Conservation (phyloP, 1,140 invertebrate genomes). For the Portunus trituberculatus region DNA sequence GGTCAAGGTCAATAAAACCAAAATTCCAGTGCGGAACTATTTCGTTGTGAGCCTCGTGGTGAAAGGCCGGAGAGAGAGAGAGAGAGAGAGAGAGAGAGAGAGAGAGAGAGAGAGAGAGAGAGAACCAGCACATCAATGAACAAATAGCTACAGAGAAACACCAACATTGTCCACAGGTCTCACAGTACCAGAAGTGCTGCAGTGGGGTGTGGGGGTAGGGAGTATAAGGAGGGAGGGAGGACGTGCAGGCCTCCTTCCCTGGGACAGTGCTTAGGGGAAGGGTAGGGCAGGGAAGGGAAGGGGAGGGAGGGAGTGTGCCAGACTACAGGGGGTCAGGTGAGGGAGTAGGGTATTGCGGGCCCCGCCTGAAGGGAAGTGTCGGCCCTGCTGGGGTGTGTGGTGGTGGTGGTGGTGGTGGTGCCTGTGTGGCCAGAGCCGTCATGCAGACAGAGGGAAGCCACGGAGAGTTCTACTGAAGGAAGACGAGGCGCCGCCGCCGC, state of each 20-base stretch:
- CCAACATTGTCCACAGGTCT: background rate
- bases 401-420: background rate
- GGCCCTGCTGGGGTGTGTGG: background rate
- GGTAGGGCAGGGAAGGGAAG: background rate
- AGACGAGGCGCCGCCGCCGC: background rate
- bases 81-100: background rate
- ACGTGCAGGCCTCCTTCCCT: background rate
- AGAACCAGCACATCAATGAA: background rate
- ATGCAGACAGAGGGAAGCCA: constrained; percentile 7
- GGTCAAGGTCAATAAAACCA: background rate
- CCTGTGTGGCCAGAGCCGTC: background rate
- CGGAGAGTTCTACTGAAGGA: constrained; percentile 20
- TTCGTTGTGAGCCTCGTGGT: background rate
- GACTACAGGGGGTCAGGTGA: background rate
- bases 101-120: background rate
- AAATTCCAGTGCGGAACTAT: background rate
- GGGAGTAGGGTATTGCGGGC: background rate
- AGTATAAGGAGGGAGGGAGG: background rate
- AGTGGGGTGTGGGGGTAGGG: background rate
- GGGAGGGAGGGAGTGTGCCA: no score
- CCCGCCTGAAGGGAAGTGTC: background rate
- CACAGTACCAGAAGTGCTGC: background rate
- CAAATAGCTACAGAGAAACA: background rate
- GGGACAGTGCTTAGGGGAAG: background rate
- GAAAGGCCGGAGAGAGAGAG: background rate